phyloP scores from a whole-genome alignment of 92 coral and sea anemone genomes.

The Chrysogorgia sp. region DNA sequence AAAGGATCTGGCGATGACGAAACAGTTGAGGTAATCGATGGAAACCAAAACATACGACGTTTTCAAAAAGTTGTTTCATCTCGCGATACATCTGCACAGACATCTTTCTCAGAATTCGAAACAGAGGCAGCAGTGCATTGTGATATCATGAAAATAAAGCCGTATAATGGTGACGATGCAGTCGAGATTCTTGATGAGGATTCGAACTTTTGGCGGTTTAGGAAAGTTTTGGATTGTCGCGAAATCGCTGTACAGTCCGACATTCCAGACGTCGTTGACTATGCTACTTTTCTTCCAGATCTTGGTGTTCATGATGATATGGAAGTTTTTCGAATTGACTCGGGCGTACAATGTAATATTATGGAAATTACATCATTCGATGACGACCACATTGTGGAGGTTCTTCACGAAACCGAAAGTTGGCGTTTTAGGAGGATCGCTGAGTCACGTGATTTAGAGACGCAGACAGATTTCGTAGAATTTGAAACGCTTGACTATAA shows the following conservation, averaged over 20 bases:
- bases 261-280: neutral
- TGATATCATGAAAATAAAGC: no score
- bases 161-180: no score
- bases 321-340: neutral
- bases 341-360: slow-evolving; percentile 24
- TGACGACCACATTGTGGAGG: slow-evolving; percentile 7
- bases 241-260: no score
- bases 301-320: neutral
- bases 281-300: slow-evolving; percentile 3
- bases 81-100: no score
- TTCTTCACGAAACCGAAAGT: neutral
- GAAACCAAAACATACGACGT: no score
- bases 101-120: no score
- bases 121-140: no score
- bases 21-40: no score
- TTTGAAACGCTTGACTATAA: neutral
- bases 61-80: no score
- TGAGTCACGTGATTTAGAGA: neutral
- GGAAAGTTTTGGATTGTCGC: neutral
- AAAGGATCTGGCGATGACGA: no score
- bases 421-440: slow-evolving; percentile 12
- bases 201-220: no score
- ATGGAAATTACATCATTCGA: slow-evolving; percentile 16
- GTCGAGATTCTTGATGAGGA: no score
- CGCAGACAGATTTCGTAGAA: slow-evolving; percentile 14